phyloP scores from a whole-genome alignment of 2,888 invertebrate genomes.

The Linyphia triangularis region DNA sequence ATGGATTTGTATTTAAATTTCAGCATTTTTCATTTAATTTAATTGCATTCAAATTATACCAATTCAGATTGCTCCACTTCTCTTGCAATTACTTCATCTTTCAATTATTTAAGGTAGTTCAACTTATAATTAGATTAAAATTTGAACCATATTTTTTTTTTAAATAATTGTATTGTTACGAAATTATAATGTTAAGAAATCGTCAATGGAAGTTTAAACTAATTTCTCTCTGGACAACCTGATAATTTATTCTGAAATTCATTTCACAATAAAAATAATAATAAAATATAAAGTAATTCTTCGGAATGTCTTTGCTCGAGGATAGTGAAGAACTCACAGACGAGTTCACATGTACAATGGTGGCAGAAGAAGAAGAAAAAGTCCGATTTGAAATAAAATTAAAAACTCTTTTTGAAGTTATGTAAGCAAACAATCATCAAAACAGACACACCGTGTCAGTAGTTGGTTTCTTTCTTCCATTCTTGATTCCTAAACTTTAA shows the following conservation, averaged over 20 bases:
- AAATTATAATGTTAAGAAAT: background rate
- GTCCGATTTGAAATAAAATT: background rate
- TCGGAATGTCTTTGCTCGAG: background rate
- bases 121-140: background rate
- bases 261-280: background rate
- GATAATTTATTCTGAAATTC: background rate
- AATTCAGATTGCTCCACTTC: no score
- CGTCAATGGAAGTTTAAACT: background rate
- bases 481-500: background rate
- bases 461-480: conserved; percentile 22
- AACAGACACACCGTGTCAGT: conserved; percentile 13
- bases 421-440: conserved; percentile 14
- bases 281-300: background rate
- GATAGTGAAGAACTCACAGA: background rate
- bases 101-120: no score
- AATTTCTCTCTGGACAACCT: background rate
- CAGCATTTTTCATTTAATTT: no score
- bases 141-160: background rate
- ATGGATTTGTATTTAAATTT: no score
- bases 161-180: background rate
- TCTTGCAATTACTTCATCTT: no score
- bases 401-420: background rate
- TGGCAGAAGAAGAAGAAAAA: background rate
- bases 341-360: background rate
- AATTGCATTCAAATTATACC: no score